These are phyloP conservation scores for Aeoliscus strigatus DNA, from an alignment of 2,797 vertebrate genomes.

Conservation along the genomic window DNA sequence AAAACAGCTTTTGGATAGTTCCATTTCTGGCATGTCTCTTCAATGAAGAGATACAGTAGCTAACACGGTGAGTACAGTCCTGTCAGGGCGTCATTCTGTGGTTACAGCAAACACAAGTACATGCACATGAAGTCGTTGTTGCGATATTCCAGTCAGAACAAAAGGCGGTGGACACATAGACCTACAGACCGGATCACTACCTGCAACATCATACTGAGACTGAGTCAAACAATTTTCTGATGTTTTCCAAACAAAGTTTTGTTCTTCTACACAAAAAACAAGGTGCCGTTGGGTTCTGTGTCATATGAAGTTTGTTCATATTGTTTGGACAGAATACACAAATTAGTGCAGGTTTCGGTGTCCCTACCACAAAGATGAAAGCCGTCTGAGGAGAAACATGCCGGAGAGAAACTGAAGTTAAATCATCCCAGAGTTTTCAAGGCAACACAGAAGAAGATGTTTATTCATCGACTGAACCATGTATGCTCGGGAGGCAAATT, in stretches of 20 bases:
- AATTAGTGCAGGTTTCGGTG: constrained; percentile 17
- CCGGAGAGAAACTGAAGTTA: constrained; percentile 32
- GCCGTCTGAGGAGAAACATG: constrained; percentile 25
- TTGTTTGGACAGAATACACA: constrained; percentile 27
- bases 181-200: no score
- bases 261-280: not conserved
- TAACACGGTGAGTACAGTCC: no score
- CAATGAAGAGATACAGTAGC: no score
- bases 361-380: constrained; percentile 28
- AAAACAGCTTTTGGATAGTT: no score
- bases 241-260: no score
- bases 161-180: not conserved
- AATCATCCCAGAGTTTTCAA: constrained; percentile 28
- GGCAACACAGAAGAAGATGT: constrained; percentile 35
- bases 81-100: no score
- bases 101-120: no score
- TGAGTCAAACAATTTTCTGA: no score
- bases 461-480: constrained; percentile 37
- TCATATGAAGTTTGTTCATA: constrained; percentile 13
- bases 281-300: not conserved
- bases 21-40: no score
- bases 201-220: no score
- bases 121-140: no score
- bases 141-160: not conserved
- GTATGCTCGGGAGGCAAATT: constrained; percentile 23